Percentiles rank a stretch among this genome's conserved stretches.
Evolutionary conservation across 2,888 invertebrate genomes (phyloP).

Genomic region (Campoplex nolae): DNA sequence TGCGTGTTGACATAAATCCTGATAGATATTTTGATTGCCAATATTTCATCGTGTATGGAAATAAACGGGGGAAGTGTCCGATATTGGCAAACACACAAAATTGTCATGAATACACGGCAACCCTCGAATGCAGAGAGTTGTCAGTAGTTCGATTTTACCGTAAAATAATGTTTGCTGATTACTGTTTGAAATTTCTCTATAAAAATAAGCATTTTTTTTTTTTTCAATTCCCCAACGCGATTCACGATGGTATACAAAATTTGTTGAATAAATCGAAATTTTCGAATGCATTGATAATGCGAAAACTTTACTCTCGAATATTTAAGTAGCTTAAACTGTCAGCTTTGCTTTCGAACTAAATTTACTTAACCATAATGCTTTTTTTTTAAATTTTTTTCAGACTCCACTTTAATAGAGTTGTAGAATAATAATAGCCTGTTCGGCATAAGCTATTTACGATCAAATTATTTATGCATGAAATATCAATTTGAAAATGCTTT

Average conservation of each 20-base stretch:
- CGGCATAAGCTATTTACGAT: not conserved
- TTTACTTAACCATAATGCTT: not conserved
- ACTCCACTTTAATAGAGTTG: not conserved
- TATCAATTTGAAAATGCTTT: not conserved
- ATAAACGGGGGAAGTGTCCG: not conserved
- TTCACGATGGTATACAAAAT: no score
- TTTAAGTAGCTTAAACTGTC: not conserved
- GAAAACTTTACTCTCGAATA: not conserved
- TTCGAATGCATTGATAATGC: not conserved
- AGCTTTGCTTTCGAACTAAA: not conserved
- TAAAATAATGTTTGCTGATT: conserved; percentile 1
- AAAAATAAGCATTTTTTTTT: no score
- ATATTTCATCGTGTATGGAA: conserved; percentile 26
- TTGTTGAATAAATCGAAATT: not conserved
- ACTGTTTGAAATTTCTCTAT: not conserved
- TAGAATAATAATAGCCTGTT: not conserved
- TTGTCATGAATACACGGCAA: conserved; percentile 6
- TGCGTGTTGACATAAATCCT: conserved; percentile 1
- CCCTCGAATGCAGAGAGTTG: not conserved
- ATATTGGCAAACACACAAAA: conserved; percentile 18
- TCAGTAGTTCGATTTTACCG: not conserved
- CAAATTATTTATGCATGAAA: not conserved
- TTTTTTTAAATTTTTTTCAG: not conserved
- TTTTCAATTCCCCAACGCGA: no score
- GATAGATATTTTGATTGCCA: conserved; percentile 17